Evolutionary conservation across 2,797 vertebrate genomes (phyloP), one percentile per base, ranked within the genome.

Genomic region (Pelochelys cantorii): DNA sequence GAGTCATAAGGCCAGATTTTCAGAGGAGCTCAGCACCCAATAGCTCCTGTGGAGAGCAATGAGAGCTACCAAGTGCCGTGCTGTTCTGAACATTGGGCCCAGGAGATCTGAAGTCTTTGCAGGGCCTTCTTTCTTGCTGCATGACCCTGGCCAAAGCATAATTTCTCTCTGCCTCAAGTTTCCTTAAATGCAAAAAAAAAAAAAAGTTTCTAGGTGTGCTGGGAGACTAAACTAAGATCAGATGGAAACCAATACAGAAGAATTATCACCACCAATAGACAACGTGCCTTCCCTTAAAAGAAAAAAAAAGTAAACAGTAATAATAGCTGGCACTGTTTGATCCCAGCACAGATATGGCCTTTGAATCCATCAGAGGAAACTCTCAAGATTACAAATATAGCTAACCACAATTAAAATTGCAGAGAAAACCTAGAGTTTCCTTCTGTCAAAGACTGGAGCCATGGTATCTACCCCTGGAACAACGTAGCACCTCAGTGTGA

Each of bases 221-320:
- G 84, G 4, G 75, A 79, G 59, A 65, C 23, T 79, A 79, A 86
- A 86, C 29, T 5, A 84, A 57, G 65, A 79, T 79, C 62, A 84
- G 53, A 81, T 27, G 92, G 59, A 75, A 89, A 91, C 92, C 80
- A 83, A 80, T 37, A 90, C 0, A 84, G 79, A 92, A 89, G 80
- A 89, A 85, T 23, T 83, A 81, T 75, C 88, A 77, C 78, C 93
- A 94, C 52, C 82, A 95, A 90, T 84, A 95, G 93, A 94, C 90
- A 96, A 83, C 60, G 90, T 89, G 93, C 88, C 79, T 92, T 79
- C 53, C 83, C 74, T 25, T 94, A 27, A 81, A 80, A 92, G 91
- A 86, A 79, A 74, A 86, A 84, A 92, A 87, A 86, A 88, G 65
- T 25, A 8, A 60, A 83, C 90, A 93, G 11, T 37, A 54, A 84